Evolutionary conservation across 2,888 invertebrate genomes (phyloP).

Genomic region (Masnerella sp.): DNA sequence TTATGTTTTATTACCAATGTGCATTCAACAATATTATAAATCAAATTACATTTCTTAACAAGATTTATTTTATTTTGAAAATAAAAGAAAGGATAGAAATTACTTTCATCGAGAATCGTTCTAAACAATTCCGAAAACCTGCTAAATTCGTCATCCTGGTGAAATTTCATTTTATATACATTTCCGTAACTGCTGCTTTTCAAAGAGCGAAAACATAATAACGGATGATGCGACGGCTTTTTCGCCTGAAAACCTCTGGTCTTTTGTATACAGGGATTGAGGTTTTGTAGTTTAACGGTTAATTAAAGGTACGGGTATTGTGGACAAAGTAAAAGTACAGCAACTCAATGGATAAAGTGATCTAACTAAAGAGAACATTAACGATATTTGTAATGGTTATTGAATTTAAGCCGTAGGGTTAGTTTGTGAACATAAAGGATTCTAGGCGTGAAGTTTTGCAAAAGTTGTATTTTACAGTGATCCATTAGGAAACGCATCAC

Average conservation of each 20-base stretch:
- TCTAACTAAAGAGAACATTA: neutral
- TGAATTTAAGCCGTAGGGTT: slow-evolving; percentile 7
- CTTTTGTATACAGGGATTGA: slow-evolving; percentile 11
- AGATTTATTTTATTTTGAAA: no score
- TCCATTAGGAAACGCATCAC: no score
- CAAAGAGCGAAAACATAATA: neutral
- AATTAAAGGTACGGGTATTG: slow-evolving; percentile 11
- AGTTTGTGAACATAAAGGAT: slow-evolving; percentile 10
- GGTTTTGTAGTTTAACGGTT: slow-evolving; percentile 27
- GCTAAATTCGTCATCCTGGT: no score
- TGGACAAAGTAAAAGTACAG: neutral
- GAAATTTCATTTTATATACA: no score
- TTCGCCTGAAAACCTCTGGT: neutral
- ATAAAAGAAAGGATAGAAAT: no score
- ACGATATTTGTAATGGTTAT: slow-evolving; percentile 16
- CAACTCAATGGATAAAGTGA: neutral
- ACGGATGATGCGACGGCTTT: slow-evolving; percentile 16
- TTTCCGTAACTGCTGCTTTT: neutral
- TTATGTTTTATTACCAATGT: no score
- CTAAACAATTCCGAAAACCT: no score
- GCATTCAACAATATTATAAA: no score
- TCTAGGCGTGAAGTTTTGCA: slow-evolving; percentile 20
- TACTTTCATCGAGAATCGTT: no score
- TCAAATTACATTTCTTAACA: no score
- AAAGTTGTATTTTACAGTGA: slow-evolving; percentile 12